Evolutionary conservation across 1,140 invertebrate species (phyloP), one percentile per base, ranked within the genome.

Genomic region (Amphibalanus amphitrite): DNA sequence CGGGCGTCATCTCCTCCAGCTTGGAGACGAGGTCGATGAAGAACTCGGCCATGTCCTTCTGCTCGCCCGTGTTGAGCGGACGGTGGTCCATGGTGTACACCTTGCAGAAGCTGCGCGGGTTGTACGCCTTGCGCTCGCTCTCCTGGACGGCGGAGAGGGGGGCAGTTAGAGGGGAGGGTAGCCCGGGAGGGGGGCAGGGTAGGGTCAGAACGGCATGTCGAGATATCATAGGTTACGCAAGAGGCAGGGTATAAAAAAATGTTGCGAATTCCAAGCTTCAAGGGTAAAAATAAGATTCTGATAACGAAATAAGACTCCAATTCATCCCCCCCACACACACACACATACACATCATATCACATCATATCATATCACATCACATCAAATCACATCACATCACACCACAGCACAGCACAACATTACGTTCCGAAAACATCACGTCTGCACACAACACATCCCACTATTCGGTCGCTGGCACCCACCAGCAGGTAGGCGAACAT

Each of bases 31-130:
- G 85, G 82, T 97, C 93, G 67, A 95, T 97, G 77, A 97, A 97
- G 81, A 97, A 97, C 81, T 97, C 95, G 0, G 93, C 93, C 95
- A 97, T 97, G 78, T 97, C 95, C 79, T 97, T 97, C 79, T 97
- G 95, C 80, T 97, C 95, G 0, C 92, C 93, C 0, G 93, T 97
- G 79, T 97, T 97, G 4, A 97, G 81, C 0, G 92, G 92, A 78
- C 95, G 92, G 78, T 93, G 90, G 78, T 97, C 93, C 94, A 97
- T 97, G 47, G 92, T 93, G 79, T 97, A 97, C 0, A 94, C 92
- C 77, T 95, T 92, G 81, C 95, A 97, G 78, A 97, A 97, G 75
- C 91, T 93, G 26, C 91, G 83, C 0, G 94, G 94, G 81, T 96
- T 96, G 78, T 96, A 97, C 0, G 94, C 90, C 81, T 96, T 96